Percentiles rank a stretch among this genome's conserved stretches.
Evolutionary conservation across 2,888 invertebrate genomes (phyloP).

Genomic region (Hemaris fuciformis): DNA sequence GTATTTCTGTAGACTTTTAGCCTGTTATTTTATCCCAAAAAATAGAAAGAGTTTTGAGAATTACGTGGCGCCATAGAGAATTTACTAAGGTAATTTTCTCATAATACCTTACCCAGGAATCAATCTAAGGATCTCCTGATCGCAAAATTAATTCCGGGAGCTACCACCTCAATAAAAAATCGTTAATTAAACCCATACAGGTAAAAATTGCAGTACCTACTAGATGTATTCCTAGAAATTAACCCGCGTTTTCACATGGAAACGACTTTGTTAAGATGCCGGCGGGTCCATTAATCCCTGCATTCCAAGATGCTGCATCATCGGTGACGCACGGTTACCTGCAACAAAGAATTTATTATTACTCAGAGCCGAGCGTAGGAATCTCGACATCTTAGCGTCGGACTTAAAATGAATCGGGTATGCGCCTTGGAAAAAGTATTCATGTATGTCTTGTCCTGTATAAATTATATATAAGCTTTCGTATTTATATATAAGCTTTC

Average conservation of each 20-base stretch:
- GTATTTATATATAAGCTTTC: too few species aligned
- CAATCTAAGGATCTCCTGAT: too few species aligned
- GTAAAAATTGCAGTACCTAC: not conserved
- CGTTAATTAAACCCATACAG: not conserved
- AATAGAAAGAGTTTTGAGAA: too few species aligned
- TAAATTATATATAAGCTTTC: too few species aligned
- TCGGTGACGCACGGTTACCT: constrained; percentile 66
- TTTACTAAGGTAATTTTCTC: too few species aligned
- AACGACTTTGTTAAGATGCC: constrained; percentile 9
- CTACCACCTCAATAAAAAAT: not conserved
- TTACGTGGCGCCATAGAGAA: too few species aligned
- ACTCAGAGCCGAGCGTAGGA: constrained; percentile 26
- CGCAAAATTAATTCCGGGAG: too few species aligned
- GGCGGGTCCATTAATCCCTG: constrained; percentile 25
- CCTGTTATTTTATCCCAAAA: too few species aligned
- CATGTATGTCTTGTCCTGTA: not conserved
- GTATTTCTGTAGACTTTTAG: too few species aligned
- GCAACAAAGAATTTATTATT: constrained; percentile 63
- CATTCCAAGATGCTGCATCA: constrained; percentile 65
- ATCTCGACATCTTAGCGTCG: not conserved
- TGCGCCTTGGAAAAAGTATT: not conserved
- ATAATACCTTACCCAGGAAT: too few species aligned
- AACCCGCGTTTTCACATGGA: not conserved
- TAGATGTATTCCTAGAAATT: not conserved
- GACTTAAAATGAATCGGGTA: not conserved